Evolutionary conservation across 2,113 vertebrate genomes (phyloP).

Genomic region (Phylloscopus trochilus): DNA sequence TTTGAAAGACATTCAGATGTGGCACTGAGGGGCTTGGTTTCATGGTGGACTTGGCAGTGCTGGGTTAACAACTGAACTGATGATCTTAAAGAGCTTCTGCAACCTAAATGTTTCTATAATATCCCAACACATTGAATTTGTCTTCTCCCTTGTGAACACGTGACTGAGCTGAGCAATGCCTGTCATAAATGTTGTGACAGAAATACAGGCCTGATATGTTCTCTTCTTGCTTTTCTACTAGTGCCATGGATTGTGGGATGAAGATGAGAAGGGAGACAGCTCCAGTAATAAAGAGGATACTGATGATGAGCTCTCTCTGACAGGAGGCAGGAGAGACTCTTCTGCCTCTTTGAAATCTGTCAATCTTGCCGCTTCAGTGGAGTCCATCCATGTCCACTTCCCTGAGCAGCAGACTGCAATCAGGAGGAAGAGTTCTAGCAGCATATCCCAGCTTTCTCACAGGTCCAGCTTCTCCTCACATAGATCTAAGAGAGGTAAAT

Average conservation of each 20-base stretch:
- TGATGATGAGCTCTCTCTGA: constrained; percentile 79
- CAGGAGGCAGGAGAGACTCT: constrained; percentile 78
- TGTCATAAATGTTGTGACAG: background rate
- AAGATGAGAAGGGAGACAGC: constrained; percentile 81
- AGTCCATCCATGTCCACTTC: constrained; percentile 84
- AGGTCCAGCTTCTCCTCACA: constrained; percentile 84
- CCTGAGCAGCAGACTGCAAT: constrained; percentile 81
- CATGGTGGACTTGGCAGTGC: background rate
- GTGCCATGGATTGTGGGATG: constrained; percentile 97
- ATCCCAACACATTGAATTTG: background rate
- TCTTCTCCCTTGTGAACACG: background rate
- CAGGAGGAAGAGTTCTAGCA: constrained; percentile 85
- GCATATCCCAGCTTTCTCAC: constrained; percentile 80
- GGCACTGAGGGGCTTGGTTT: background rate
- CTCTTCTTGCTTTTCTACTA: constrained; percentile 42
- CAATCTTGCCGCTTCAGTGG: constrained; percentile 83
- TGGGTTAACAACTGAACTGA: background rate
- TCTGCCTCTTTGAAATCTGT: constrained; percentile 83
- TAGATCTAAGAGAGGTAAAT: constrained; percentile 87
- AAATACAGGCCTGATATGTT: background rate
- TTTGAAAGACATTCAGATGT: background rate
- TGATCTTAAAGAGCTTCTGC: background rate
- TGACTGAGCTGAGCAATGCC: background rate
- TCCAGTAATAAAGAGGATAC: constrained; percentile 76
- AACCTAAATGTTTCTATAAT: background rate